These are phyloP conservation scores for Rana temporaria DNA, from an alignment of 2,113 vertebrate genomes.

Conservation along the genomic window DNA sequence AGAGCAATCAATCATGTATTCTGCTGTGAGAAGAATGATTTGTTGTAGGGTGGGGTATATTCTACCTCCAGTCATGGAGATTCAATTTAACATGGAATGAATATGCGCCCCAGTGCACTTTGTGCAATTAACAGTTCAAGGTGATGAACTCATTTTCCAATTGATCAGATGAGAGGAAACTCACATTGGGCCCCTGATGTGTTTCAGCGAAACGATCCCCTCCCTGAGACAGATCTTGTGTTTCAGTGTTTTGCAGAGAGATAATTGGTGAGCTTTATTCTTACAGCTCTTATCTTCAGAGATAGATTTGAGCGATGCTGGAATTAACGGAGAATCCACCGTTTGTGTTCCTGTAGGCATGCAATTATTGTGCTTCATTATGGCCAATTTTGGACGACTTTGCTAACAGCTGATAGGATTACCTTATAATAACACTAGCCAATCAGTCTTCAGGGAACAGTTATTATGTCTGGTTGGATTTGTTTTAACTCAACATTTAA, in stretches of 20 bases:
- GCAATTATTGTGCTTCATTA: too few relatives aligned
- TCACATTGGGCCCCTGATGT: slow-evolving; percentile 5
- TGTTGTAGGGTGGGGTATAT: slow-evolving; percentile 2
- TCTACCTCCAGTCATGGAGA: slow-evolving; percentile 26
- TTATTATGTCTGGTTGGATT: too few relatives aligned
- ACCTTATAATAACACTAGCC: too few relatives aligned
- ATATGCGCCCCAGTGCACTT: slow-evolving; percentile 3
- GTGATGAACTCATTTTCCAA: slow-evolving; percentile 48
- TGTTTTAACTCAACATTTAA: too few relatives aligned
- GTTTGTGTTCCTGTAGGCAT: too few relatives aligned
- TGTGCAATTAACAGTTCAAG: slow-evolving; percentile 50
- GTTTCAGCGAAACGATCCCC: slow-evolving; percentile 8
- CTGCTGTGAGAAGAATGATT: not conserved
- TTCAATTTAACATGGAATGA: slow-evolving; percentile 46
- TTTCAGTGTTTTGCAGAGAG: slow-evolving; percentile 3
- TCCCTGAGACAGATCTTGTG: not conserved
- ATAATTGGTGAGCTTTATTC: slow-evolving; percentile 14
- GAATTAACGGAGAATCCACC: too few relatives aligned
- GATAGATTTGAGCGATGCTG: too few relatives aligned
- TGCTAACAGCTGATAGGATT: too few relatives aligned
- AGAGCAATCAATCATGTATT: slow-evolving; percentile 49
- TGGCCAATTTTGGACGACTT: too few relatives aligned
- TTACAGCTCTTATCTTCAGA: too few relatives aligned
- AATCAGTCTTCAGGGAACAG: too few relatives aligned
- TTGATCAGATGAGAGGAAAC: slow-evolving; percentile 22